Percentiles rank a stretch among this genome's conserved stretches.
phyloP scores from a whole-genome alignment of 2,113 vertebrate species.

The Symphodus melops region DNA sequence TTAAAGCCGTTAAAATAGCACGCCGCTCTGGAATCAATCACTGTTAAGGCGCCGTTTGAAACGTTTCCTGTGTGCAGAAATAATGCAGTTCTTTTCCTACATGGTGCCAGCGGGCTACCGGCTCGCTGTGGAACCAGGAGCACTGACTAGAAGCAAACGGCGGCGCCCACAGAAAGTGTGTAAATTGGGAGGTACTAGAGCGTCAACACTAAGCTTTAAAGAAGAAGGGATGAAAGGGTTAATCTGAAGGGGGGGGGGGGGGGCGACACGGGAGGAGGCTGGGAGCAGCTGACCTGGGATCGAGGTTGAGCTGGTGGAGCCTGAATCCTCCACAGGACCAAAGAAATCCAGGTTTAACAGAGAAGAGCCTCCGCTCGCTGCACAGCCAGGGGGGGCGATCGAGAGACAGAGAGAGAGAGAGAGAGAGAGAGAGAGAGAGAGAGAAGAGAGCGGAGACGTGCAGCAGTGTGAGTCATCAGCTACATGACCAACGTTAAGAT shows the following conservation, averaged over 20 bases:
- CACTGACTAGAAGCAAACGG: too few relatives aligned
- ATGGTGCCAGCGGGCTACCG: too few relatives aligned
- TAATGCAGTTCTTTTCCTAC: too few relatives aligned
- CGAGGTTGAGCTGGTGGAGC: conserved; percentile 91
- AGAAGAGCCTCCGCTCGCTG: conserved; percentile 99
- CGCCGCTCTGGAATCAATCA: too few relatives aligned
- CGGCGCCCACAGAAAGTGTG: too few relatives aligned
- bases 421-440: conserved; percentile 14
- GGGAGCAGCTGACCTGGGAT: conserved; percentile 96
- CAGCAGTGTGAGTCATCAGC: conserved; percentile 44
- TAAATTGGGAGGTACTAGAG: too few relatives aligned
- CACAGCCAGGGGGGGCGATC: conserved; percentile 48
- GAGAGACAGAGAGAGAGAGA: conserved; percentile 18
- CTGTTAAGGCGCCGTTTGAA: too few relatives aligned
- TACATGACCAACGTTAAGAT: conserved; percentile 11
- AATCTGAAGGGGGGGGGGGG: too few relatives aligned
- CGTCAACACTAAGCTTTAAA: background rate
- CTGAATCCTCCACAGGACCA: conserved; percentile 98
- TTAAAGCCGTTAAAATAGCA: too few relatives aligned
- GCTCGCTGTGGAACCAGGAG: too few relatives aligned
- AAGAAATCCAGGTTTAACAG: conserved; percentile 99
- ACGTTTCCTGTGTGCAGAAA: too few relatives aligned
- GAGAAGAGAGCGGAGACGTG: conserved; percentile 38
- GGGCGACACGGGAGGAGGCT: too few relatives aligned
- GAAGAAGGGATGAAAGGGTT: background rate